phyloP scores from a whole-genome alignment of 2,113 vertebrate species.

The Ophthalmolycus amberensis region DNA sequence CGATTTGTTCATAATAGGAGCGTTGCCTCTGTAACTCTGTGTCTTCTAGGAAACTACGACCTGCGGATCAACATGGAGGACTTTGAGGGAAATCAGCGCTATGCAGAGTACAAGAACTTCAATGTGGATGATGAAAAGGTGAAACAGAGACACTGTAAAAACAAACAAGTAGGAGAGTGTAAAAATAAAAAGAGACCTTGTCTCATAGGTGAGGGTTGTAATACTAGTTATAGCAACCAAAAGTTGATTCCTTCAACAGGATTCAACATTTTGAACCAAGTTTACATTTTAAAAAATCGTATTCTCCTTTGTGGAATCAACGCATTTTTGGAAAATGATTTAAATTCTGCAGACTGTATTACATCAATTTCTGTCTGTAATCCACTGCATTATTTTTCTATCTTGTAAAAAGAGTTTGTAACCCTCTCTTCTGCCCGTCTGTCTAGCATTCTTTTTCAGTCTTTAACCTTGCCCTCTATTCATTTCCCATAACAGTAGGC shows the following conservation, averaged over 20 bases:
- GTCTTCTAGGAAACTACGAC: slow-evolving; percentile 86
- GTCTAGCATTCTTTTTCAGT: not conserved
- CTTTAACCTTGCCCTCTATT: slow-evolving; percentile 6
- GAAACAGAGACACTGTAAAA: slow-evolving; percentile 23
- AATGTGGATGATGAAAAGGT: slow-evolving; percentile 88
- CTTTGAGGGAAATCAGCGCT: slow-evolving; percentile 87
- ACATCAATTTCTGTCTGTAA: not conserved
- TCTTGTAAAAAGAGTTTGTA: not conserved
- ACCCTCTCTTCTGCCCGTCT: too few species aligned
- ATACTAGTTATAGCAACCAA: not conserved
- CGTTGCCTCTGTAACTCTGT: not conserved
- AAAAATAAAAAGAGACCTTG: not conserved
- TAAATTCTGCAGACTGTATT: not conserved
- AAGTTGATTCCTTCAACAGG: not conserved
- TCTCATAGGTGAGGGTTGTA: not conserved
- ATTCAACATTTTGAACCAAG: not conserved
- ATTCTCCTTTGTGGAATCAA: not conserved
- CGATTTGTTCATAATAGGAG: not conserved
- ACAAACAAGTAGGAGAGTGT: not conserved
- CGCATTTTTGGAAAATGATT: not conserved
- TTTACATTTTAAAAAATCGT: not conserved
- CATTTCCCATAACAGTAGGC: slow-evolving; percentile 51
- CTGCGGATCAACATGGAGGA: slow-evolving; percentile 89
- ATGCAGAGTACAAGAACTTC: slow-evolving; percentile 88
- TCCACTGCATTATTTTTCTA: not conserved